Evolutionary conservation across 2,797 vertebrate species (phyloP).

Genomic region (Pantherophis vulpinus): DNA sequence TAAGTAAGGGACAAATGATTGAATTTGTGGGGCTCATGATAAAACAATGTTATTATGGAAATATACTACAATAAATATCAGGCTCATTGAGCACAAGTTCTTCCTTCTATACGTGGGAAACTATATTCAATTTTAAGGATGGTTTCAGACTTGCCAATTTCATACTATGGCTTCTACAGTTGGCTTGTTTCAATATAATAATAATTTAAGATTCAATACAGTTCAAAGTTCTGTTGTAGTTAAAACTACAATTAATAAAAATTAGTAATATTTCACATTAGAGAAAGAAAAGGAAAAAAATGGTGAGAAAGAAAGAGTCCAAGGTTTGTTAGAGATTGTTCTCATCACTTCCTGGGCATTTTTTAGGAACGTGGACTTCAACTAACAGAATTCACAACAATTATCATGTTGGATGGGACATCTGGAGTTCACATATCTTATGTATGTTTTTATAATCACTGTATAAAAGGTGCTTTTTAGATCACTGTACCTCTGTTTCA

Average conservation of each 20-base stretch:
- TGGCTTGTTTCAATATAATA: neutral
- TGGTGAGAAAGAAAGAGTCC: neutral
- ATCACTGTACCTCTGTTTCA: conserved; percentile 11
- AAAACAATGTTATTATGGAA: neutral
- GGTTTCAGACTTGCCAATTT: neutral
- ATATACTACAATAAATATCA: neutral
- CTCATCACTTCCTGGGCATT: neutral
- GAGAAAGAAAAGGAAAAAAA: neutral
- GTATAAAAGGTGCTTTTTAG: neutral
- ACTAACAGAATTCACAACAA: neutral
- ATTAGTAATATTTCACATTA: neutral
- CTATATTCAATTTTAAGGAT: neutral
- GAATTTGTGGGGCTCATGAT: neutral
- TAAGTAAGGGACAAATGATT: conserved; percentile 7
- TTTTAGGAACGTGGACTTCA: neutral
- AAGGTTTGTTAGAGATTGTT: neutral
- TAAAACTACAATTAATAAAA: neutral
- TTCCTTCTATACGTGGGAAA: neutral
- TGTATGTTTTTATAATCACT: neutral
- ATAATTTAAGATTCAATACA: neutral
- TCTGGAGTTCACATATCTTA: neutral
- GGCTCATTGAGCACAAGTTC: neutral
- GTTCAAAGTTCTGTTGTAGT: neutral
- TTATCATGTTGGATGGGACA: neutral
- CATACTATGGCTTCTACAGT: neutral